phyloP scores from a whole-genome alignment of 2,888 invertebrate species.

The Cephus sareptanus region DNA sequence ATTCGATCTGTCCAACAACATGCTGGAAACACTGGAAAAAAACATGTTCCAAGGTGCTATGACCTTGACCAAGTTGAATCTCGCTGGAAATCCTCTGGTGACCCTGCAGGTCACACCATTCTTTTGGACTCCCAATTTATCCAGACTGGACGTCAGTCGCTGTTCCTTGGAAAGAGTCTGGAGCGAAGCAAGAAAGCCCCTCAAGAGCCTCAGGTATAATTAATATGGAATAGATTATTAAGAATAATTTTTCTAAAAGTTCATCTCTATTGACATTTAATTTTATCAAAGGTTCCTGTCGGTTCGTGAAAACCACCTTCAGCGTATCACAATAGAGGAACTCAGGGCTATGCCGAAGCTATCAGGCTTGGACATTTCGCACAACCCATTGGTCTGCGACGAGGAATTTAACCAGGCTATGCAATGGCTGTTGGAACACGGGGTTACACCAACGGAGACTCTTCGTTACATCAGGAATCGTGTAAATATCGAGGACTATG shows the following conservation, averaged over 20 bases:
- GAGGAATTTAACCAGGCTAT: conserved; percentile 76
- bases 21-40: conserved; percentile 72
- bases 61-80: conserved; percentile 74
- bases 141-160: conserved; percentile 78
- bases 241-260: neutral
- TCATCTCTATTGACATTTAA: neutral
- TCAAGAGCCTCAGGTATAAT: conserved; percentile 53
- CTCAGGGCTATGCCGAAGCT: conserved; percentile 71
- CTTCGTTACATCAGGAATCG: conserved; percentile 44
- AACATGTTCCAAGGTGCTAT: conserved; percentile 76
- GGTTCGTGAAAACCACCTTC: conserved; percentile 54
- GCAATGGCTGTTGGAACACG: conserved; percentile 72
- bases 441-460: conserved; percentile 69
- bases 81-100: conserved; percentile 79
- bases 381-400: conserved; percentile 78
- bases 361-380: conserved; percentile 72
- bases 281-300: conserved; percentile 49
- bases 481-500: conserved; percentile 42
- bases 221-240: neutral
- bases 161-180: conserved; percentile 76
- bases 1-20: conserved; percentile 79
- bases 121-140: conserved; percentile 71
- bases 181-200: conserved; percentile 66
- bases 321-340: conserved; percentile 70
- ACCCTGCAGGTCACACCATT: conserved; percentile 77